Base-by-base conservation (phyloP, 2,888 invertebrate genomes). In the Priocnemis perturbator region DNA sequence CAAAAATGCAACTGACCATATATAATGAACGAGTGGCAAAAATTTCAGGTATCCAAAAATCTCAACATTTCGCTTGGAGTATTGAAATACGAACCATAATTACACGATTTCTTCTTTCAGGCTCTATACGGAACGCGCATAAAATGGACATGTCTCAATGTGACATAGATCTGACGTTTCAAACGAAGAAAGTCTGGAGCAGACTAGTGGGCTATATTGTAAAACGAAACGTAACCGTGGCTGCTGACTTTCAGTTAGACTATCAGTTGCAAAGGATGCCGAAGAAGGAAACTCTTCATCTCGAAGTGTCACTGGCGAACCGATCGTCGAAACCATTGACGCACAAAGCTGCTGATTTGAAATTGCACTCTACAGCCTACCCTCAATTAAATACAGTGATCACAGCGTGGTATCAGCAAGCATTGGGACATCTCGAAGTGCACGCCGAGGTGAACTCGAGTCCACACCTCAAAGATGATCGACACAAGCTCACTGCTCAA, bases 81-180 rank as follows among this genome's bases (percentile, higher is more conserved):
- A 55, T 55, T 15, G 17, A 23, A 15, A 21, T 26, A 21, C 7
- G 17, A 14, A 2, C 55, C 1, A 55, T 1, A 44, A 26, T 47
- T 14, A 14, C 21, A 7, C 7, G 23, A 58, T 65, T 17, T 2
- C 9, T 15, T 44, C 61, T 87, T 87, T 69, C 81, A 92, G 94
- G 94, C 57, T 90, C 90, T 0, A 88, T 94, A 17, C 91, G 92
- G 79, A 91, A 91, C 71, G 91, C 92, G 14, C 91, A 91, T 50
- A 94, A 94, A 87, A 93, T 91, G 74, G 94, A 94, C 1, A 92
- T 95, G 21, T 93, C 93, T 0, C 96, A 96, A 85, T 94, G 94
- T 83, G 95, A 95, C 76, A 92, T 96, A 9, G 91, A 93, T 71
- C 88, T 95, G 11, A 93, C 93, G 59, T 96, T 96, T 84, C 93